Evolutionary conservation across 2,888 invertebrate species (phyloP).

Genomic region (Dyspetes luteomarginatus): DNA sequence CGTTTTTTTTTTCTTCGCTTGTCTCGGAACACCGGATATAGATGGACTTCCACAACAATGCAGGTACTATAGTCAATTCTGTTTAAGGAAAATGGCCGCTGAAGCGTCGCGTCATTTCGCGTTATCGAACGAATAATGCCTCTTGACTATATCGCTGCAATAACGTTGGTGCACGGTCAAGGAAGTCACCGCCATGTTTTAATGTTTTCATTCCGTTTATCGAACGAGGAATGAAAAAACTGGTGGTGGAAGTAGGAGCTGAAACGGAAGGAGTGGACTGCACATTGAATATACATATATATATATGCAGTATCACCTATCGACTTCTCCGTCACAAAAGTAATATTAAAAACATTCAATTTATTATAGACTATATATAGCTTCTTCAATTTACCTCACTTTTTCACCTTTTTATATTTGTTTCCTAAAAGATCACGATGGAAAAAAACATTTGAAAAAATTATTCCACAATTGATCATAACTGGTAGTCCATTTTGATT

Average conservation of each 20-base stretch:
- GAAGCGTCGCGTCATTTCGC: slow-evolving; percentile 25
- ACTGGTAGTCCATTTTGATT: no score
- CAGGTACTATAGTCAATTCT: slow-evolving; percentile 2
- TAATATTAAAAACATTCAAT: no score
- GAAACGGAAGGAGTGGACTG: not conserved
- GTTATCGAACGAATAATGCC: slow-evolving; percentile 44
- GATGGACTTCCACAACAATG: not conserved
- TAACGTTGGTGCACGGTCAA: slow-evolving; percentile 19
- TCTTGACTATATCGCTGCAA: not conserved
- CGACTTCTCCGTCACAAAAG: no score
- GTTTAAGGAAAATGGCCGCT: slow-evolving; percentile 5
- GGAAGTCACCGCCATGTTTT: slow-evolving; percentile 23
- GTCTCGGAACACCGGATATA: not conserved
- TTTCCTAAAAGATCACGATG: no score
- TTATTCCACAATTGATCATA: no score
- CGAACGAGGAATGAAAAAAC: slow-evolving; percentile 24
- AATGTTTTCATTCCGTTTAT: slow-evolving; percentile 36
- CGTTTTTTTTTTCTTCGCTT: not conserved
- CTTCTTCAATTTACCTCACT: no score
- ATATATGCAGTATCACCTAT: no score
- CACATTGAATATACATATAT: not conserved
- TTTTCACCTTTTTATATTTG: no score
- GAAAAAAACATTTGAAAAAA: no score
- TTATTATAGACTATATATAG: no score
- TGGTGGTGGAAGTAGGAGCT: not conserved